phyloP scores from a whole-genome alignment of 2,888 invertebrate genomes.

The Plemyria rubiginata region DNA sequence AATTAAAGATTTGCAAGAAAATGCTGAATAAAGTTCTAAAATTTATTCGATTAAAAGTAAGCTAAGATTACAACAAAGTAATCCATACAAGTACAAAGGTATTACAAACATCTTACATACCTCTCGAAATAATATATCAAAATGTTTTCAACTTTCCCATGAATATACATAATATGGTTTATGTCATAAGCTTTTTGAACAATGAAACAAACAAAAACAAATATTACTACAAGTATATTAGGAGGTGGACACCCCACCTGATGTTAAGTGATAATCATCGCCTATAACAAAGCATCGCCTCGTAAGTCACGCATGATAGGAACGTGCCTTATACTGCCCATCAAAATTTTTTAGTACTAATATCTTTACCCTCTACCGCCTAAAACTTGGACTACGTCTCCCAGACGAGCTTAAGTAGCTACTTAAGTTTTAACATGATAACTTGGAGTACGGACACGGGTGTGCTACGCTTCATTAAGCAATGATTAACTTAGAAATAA shows the following conservation, averaged over 20 bases:
- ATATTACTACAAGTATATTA: neutral
- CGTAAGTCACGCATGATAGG: too few relatives aligned
- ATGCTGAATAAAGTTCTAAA: neutral
- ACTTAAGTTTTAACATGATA: conserved; percentile 54
- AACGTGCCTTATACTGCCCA: too few relatives aligned
- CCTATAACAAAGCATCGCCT: too few relatives aligned
- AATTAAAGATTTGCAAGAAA: too few relatives aligned
- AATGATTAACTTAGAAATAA: conserved; percentile 44
- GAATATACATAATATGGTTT: too few relatives aligned
- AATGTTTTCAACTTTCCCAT: conserved; percentile 52
- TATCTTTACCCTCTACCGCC: neutral
- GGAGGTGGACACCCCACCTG: too few relatives aligned
- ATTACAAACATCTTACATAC: conserved; percentile 27
- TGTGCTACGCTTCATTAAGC: conserved; percentile 60
- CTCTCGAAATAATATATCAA: conserved; percentile 61
- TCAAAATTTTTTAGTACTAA: too few relatives aligned
- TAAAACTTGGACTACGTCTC: conserved; percentile 33
- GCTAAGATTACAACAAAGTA: conserved; percentile 5
- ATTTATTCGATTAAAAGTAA: neutral
- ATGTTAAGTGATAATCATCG: too few relatives aligned
- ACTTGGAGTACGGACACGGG: conserved; percentile 47
- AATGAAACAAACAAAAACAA: neutral
- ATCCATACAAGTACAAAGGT: conserved; percentile 12
- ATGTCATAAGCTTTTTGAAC: conserved; percentile 28
- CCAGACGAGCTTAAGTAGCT: conserved; percentile 48